Evolutionary conservation across 2,888 invertebrate genomes (phyloP).

Genomic region (Drosophila siamana): DNA sequence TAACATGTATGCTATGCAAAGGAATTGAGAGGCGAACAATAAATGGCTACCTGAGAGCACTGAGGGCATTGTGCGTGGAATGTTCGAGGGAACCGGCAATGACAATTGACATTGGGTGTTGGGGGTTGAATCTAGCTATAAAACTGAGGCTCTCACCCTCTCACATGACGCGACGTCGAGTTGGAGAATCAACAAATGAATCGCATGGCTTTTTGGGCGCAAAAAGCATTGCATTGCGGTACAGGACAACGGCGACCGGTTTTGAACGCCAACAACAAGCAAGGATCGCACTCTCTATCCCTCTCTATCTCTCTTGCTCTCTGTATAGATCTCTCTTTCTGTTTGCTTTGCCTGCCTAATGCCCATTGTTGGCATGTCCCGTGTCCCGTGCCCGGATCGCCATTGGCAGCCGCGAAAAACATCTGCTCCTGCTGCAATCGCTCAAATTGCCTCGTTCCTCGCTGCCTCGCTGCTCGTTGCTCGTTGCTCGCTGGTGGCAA

Average conservation of each 20-base stretch:
- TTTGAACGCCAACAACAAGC: slow-evolving; percentile 57
- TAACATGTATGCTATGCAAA: slow-evolving; percentile 36
- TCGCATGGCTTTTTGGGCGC: slow-evolving; percentile 51
- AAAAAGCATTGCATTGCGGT: slow-evolving; percentile 52
- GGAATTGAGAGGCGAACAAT: slow-evolving; percentile 35
- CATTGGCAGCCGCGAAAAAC: slow-evolving; percentile 75
- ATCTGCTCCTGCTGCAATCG: slow-evolving; percentile 83
- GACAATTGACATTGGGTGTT: slow-evolving; percentile 35
- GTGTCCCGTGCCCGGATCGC: slow-evolving; percentile 43
- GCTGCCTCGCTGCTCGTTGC: not conserved
- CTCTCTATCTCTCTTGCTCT: not conserved
- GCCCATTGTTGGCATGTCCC: slow-evolving; percentile 73
- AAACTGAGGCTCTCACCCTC: slow-evolving; percentile 41
- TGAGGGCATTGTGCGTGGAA: not conserved
- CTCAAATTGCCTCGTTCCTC: slow-evolving; percentile 51
- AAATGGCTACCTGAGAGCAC: slow-evolving; percentile 28
- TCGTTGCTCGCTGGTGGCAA: slow-evolving; percentile 36
- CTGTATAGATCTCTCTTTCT: not conserved
- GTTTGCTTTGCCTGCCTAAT: slow-evolving; percentile 47
- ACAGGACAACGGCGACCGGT: slow-evolving; percentile 60
- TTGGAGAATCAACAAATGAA: slow-evolving; percentile 55
- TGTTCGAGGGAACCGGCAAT: not conserved
- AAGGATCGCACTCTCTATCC: not conserved
- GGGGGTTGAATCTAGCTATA: slow-evolving; percentile 32
- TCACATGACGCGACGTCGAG: not conserved